Evolutionary conservation across 2,113 vertebrate genomes (phyloP), one percentile per base, ranked within the genome.

Genomic region (Benitochromis conjunctus): DNA sequence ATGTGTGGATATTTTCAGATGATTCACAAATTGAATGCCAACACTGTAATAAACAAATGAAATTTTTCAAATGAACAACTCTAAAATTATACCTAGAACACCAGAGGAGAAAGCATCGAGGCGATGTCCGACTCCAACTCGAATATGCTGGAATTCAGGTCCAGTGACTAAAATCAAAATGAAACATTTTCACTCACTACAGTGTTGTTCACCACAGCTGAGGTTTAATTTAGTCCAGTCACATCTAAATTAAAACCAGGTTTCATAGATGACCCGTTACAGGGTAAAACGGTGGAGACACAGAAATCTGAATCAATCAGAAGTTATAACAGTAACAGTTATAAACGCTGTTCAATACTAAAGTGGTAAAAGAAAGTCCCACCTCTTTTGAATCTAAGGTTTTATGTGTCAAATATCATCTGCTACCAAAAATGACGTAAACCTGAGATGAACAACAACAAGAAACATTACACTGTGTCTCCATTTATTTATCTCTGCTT

Each of bases 51-150:
- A 41, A 36, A 53, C 4, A 5, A 74, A 58, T n/a, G 1, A 16
- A 7, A 29, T 60, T 57, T 54, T 2, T 31, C 13, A 4, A 21
- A 57, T 14, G 5, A 38, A 6, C 24, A 24, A 16, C 1, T 62
- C 18, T 48, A 46, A 84, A 79, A n/a, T 53, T 78, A 31, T 82
- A 99, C 98, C 97, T 1, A 99, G 94, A 51, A 99, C 98, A 24
- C 99, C 99, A 4, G 99, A 99, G 0, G 98, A 95, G 24, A 90
- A 94, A 10, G 41, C 51, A 88, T 99, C 98, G 93, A 99, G 95
- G 19, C 92, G 97, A 92, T 98, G 97, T 26, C 99, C 99, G 0
- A 96, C 96, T 54, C 98, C 99, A 2, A 99, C 90, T 87, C 88
- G 95, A 51, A 98, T 87, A 34, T 78, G 88, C 86, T 92, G 94